A percentile compares a stretch with the other conserved stretches of the same genome.
Conservation (phyloP, 2,113 vertebrate species). For the Mus spicilegus region DNA sequence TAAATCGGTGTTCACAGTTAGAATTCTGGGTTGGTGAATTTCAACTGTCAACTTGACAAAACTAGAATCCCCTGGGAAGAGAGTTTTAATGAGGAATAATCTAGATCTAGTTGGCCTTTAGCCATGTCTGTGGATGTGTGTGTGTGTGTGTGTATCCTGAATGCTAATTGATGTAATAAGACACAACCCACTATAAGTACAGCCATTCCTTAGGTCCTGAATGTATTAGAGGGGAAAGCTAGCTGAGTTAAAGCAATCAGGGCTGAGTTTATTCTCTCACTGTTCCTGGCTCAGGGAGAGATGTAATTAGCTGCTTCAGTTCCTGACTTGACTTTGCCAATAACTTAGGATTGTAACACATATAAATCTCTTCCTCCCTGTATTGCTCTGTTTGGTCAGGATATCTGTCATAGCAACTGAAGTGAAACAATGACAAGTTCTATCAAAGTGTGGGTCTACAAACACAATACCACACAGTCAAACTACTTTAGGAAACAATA, state of each 20-base stretch:
- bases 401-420: neutral
- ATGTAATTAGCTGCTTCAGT: neutral
- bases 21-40: neutral
- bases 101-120: neutral
- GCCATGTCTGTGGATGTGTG: neutral
- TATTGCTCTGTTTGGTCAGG: neutral
- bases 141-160: neutral
- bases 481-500: conserved; percentile 12
- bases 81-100: neutral
- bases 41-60: neutral
- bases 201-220: neutral
- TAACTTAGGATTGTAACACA: neutral
- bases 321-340: neutral
- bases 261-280: neutral
- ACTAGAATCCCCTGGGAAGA: neutral
- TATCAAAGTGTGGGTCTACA: conserved; percentile 7
- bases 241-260: neutral
- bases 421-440: neutral
- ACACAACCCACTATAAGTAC: neutral
- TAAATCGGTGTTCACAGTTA: conserved; percentile 11
- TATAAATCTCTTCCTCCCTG: too few relatives aligned
- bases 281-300: neutral
- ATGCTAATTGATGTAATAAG: neutral
- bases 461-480: neutral
- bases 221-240: neutral